Evolutionary conservation across 2,888 invertebrate genomes (phyloP).

Genomic region (Yponomeuta malinellus): DNA sequence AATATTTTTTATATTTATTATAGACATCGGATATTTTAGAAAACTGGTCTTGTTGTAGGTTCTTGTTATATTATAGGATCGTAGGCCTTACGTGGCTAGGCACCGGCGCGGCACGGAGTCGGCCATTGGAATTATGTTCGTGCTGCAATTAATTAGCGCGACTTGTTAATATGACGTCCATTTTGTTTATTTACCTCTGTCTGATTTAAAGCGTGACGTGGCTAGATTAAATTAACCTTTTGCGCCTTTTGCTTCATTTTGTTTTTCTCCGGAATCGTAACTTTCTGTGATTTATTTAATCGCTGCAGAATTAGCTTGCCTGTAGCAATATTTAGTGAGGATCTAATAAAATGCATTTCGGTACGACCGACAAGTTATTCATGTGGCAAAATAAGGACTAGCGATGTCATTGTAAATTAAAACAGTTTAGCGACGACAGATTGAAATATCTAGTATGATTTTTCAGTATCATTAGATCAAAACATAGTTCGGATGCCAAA

Average conservation of each 20-base stretch:
- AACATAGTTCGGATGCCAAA: slow-evolving; percentile 70
- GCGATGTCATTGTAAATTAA: slow-evolving; percentile 17
- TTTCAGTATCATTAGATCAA: slow-evolving; percentile 67
- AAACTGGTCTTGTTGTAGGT: too few species aligned
- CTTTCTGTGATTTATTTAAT: background rate
- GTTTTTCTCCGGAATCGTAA: background rate
- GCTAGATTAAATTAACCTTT: background rate
- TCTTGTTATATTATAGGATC: too few species aligned
- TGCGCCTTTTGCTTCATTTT: background rate
- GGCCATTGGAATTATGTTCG: slow-evolving; percentile 3
- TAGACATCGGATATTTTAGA: too few species aligned
- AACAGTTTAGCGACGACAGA: slow-evolving; percentile 42
- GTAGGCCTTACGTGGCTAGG: background rate
- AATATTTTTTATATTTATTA: too few species aligned
- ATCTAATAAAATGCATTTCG: background rate
- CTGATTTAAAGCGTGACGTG: background rate
- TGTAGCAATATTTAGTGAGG: background rate
- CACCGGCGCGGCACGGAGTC: background rate
- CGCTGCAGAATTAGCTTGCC: background rate
- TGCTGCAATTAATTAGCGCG: slow-evolving; percentile 9
- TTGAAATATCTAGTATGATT: slow-evolving; percentile 56
- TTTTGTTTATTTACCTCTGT: slow-evolving; percentile 6
- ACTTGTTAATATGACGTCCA: slow-evolving; percentile 9
- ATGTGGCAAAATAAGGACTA: slow-evolving; percentile 6
- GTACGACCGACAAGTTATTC: background rate